A percentile compares a stretch with the other conserved stretches of the same genome.
phyloP scores from a whole-genome alignment of 2,888 invertebrate species.

The Capitulum mitella region DNA sequence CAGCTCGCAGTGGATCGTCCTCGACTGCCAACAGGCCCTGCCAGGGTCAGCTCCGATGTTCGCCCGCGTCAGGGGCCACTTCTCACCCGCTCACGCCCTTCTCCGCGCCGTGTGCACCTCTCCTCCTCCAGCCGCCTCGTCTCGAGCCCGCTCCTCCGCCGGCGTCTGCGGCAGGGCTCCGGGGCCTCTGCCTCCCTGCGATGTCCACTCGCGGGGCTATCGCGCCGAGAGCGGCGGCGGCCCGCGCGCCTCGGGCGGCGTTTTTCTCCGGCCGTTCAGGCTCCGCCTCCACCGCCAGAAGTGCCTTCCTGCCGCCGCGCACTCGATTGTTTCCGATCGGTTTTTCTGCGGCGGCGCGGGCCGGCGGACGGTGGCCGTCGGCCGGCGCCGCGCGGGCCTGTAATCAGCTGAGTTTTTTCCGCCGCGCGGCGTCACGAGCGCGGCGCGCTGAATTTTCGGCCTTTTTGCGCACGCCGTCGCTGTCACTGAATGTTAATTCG shows the following conservation, averaged over 20 bases:
- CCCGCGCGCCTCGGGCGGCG: neutral
- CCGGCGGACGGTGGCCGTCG: neutral
- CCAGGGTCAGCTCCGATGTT: too few relatives aligned
- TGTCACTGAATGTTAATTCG: neutral
- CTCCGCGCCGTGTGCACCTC: too few relatives aligned
- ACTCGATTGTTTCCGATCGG: conserved; percentile 12
- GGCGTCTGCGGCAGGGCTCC: neutral
- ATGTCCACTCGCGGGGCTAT: neutral
- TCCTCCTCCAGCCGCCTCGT: too few relatives aligned
- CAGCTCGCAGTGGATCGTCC: too few relatives aligned
- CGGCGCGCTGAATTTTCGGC: neutral
- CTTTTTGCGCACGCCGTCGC: neutral
- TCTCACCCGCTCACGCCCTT: too few relatives aligned
- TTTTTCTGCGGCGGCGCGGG: neutral
- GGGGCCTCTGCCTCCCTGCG: neutral
- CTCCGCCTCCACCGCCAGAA: neutral
- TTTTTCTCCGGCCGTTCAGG: neutral
- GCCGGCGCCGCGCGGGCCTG: neutral
- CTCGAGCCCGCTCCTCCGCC: neutral
- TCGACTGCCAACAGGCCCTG: too few relatives aligned
- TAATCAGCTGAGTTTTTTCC: neutral
- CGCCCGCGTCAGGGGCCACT: too few relatives aligned
- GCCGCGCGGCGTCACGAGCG: conserved; percentile 12
- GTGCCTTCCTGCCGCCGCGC: neutral
- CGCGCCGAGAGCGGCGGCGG: neutral